A percentile compares a stretch with the other conserved stretches of the same genome.
These are phyloP conservation scores for Prionace glauca DNA, from an alignment of 2,797 vertebrate genomes.

Conservation along the genomic window DNA sequence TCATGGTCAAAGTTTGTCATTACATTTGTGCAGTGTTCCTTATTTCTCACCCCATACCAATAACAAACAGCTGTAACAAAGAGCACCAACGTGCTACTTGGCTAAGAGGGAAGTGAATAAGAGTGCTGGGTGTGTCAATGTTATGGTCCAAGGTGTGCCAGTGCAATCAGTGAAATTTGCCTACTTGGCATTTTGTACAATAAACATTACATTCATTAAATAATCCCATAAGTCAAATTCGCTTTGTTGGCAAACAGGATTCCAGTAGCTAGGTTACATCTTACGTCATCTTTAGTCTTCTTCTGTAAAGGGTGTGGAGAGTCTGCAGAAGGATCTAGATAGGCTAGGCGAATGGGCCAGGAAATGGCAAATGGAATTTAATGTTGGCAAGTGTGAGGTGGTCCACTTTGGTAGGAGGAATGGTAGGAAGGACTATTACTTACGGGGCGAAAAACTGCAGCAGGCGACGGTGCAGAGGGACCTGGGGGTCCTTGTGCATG, in stretches of 20 bases:
- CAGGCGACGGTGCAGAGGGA: too few relatives aligned
- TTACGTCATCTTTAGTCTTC: not conserved
- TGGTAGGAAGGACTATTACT: too few relatives aligned
- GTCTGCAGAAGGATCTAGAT: too few relatives aligned
- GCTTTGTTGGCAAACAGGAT: not conserved
- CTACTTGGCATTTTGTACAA: not conserved
- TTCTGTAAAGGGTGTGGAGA: too few relatives aligned
- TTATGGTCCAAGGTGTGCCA: not conserved
- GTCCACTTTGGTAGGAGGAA: too few relatives aligned
- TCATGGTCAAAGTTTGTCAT: not conserved
- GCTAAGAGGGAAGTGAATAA: not conserved
- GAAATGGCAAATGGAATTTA: too few relatives aligned
- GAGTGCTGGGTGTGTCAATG: not conserved
- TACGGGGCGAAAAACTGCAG: too few relatives aligned
- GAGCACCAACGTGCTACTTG: not conserved
- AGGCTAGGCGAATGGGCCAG: too few relatives aligned
- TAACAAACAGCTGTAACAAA: not conserved
- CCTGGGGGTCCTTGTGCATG: too few relatives aligned
- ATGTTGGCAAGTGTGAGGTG: too few relatives aligned
- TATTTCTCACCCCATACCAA: not conserved
- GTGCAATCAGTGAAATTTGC: not conserved
- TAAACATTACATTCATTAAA: not conserved
- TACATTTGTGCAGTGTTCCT: not conserved
- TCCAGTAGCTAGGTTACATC: not conserved
- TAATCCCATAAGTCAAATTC: too few relatives aligned